Conservation (phyloP, 2,888 invertebrate species). For the Argyresthia albistria region DNA sequence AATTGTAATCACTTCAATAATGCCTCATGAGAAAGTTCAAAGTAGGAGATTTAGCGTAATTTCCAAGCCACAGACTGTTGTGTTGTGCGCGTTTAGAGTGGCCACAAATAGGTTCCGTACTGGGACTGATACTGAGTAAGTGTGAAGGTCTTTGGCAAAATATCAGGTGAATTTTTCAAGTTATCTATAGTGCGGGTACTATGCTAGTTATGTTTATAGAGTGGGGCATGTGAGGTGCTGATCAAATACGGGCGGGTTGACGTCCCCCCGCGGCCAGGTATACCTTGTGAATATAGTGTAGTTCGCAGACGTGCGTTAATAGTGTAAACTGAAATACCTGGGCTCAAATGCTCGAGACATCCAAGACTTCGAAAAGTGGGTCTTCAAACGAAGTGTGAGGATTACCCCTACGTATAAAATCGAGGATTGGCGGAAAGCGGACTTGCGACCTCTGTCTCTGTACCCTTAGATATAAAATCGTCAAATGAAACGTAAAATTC, state of each 20-base stretch:
- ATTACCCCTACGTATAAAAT: too few relatives aligned
- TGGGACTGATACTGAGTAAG: too few relatives aligned
- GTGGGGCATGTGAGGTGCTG: background rate
- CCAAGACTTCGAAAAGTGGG: too few relatives aligned
- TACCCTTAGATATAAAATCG: background rate
- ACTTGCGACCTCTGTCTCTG: background rate
- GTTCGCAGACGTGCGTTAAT: too few relatives aligned
- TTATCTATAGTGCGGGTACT: background rate
- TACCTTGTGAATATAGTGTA: too few relatives aligned
- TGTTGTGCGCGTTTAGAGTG: background rate
- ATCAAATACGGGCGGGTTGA: too few relatives aligned
- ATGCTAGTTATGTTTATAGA: background rate
- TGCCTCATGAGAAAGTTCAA: constrained; percentile 3
- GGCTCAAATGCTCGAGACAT: too few relatives aligned
- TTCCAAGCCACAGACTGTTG: background rate
- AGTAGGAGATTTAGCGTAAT: background rate
- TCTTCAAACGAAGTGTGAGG: too few relatives aligned
- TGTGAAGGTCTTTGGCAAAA: background rate
- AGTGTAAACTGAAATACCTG: too few relatives aligned
- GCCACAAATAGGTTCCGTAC: background rate
- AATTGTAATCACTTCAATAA: constrained; percentile 2
- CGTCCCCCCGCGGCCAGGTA: too few relatives aligned
- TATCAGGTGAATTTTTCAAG: background rate
- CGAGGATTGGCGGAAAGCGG: too few relatives aligned
- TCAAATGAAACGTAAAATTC: background rate